phyloP scores from a whole-genome alignment of 2,113 vertebrate genomes.

The Rhagologus leucostigma region DNA sequence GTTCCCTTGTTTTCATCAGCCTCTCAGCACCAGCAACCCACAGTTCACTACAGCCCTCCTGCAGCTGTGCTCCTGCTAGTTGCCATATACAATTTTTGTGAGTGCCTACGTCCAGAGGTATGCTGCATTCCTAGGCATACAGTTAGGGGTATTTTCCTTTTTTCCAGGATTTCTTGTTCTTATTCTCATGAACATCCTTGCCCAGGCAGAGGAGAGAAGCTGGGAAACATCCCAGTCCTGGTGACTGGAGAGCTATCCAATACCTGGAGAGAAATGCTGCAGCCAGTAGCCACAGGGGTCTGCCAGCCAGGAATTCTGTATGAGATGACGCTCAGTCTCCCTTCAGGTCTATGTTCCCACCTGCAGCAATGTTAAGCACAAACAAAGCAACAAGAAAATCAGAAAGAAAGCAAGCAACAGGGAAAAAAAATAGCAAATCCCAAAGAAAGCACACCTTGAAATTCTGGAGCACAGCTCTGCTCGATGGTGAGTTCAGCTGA shows the following conservation, averaged over 20 bases:
- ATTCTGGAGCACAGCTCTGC: not conserved
- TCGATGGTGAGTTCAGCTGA: not conserved
- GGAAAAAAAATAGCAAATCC: not conserved
- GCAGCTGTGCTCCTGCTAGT: not conserved
- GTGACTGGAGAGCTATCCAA: not conserved
- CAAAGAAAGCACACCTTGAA: not conserved
- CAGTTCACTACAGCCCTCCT: not conserved
- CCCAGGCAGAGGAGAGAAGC: not conserved
- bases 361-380: not conserved
- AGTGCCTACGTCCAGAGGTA: not conserved
- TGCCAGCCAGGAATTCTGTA: not conserved
- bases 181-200: not conserved
- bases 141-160: not conserved
- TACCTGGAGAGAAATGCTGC: not conserved
- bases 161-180: not conserved
- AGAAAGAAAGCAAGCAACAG: too few species aligned
- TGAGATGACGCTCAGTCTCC: not conserved
- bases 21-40: not conserved
- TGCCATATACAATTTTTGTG: not conserved
- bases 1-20: not conserved
- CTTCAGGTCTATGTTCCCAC: not conserved
- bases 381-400: not conserved
- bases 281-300: not conserved
- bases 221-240: not conserved
- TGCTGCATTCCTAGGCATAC: not conserved